Evolutionary conservation across 2,113 vertebrate genomes (phyloP).

Genomic region (Verasper variegatus): DNA sequence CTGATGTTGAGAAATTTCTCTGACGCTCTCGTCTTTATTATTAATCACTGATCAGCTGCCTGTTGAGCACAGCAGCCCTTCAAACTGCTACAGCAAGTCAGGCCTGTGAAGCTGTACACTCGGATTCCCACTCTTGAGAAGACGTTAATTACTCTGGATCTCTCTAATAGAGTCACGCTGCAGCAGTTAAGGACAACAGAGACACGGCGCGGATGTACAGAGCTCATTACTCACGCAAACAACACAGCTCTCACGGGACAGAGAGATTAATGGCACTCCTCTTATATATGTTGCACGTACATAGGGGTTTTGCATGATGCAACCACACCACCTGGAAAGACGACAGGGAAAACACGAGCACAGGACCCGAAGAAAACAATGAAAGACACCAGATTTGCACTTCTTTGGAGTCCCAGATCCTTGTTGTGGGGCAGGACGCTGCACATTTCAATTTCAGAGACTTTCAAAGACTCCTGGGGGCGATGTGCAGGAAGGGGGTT

Average conservation of each 20-base stretch:
- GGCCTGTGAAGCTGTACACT: background rate
- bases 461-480: conserved; percentile 49
- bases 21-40: background rate
- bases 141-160: conserved; percentile 68
- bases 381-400: conserved; percentile 23
- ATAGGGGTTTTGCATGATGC: conserved; percentile 25
- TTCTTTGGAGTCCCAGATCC: conserved; percentile 8
- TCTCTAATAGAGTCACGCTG: conserved; percentile 68
- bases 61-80: conserved; percentile 5
- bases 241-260: conserved; percentile 57
- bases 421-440: conserved; percentile 21
- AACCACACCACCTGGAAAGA: background rate
- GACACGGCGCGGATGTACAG: conserved; percentile 44
- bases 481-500: background rate
- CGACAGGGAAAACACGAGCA: conserved; percentile 12
- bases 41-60: conserved; percentile 30
- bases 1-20: background rate
- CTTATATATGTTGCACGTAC: conserved; percentile 47
- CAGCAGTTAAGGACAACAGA: conserved; percentile 73
- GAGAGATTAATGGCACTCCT: conserved; percentile 64
- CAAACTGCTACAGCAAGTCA: conserved; percentile 3
- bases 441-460: conserved; percentile 57
- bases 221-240: conserved; percentile 76
- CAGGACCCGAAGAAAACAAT: background rate
- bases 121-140: conserved; percentile 33